Conservation (phyloP, 2,888 invertebrate species). For the Troilus luridus region DNA sequence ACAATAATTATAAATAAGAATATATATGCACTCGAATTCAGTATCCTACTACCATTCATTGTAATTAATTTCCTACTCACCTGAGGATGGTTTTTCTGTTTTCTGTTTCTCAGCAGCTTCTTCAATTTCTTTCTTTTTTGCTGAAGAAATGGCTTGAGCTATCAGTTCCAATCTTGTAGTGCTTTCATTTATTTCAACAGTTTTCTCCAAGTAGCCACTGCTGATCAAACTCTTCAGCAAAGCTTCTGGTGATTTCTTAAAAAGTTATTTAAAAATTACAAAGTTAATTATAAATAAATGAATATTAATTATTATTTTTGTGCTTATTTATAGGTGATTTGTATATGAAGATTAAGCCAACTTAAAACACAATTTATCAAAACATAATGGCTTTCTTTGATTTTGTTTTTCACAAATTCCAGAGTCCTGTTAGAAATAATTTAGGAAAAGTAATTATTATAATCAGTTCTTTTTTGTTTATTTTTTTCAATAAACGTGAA, state of each 20-base stretch:
- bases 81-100: background rate
- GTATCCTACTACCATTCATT: background rate
- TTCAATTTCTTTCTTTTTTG: constrained; percentile 42
- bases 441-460: too few relatives aligned
- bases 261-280: background rate
- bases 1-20: too few relatives aligned
- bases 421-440: too few relatives aligned
- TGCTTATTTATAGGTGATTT: too few relatives aligned
- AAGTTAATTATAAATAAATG: background rate
- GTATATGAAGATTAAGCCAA: background rate
- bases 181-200: background rate
- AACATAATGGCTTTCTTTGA: too few relatives aligned
- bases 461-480: too few relatives aligned
- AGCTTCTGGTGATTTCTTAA: background rate
- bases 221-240: background rate
- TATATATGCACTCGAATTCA: too few relatives aligned
- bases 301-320: background rate
- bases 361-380: background rate
- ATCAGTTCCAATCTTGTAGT: constrained; percentile 44
- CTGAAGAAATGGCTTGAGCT: background rate
- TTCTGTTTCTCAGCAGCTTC: background rate
- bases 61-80: background rate
- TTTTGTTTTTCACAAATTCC: too few relatives aligned
- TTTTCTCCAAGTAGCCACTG: background rate
- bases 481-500: too few relatives aligned